A percentile compares a stretch with the other conserved stretches of the same genome.
These are phyloP conservation scores for Crotalus horridus DNA, from an alignment of 2,113 vertebrate genomes.

Conservation along the genomic window DNA sequence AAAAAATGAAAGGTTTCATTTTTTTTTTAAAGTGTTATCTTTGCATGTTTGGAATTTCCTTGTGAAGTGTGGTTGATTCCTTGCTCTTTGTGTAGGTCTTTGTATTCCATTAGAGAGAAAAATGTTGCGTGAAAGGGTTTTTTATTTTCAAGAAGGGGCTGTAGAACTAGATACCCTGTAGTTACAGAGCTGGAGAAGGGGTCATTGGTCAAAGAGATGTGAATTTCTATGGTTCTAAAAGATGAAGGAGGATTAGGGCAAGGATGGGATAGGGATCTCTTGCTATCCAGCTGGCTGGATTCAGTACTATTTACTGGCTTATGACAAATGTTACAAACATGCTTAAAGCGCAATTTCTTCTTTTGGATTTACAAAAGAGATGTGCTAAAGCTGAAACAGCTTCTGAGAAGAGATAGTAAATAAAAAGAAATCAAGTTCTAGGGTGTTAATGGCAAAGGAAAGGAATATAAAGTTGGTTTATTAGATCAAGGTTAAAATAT, in stretches of 20 bases:
- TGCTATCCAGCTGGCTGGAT: not conserved
- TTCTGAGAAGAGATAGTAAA: not conserved
- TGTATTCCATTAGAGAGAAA: not conserved
- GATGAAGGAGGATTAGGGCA: not conserved
- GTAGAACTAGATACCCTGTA: not conserved
- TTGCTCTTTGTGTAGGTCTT: constrained; percentile 7
- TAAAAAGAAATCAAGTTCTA: not conserved
- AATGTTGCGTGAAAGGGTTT: not conserved
- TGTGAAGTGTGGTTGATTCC: accelerated
- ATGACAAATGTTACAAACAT: constrained; percentile 2
- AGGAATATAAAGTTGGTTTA: not conserved
- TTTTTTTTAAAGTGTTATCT: not conserved
- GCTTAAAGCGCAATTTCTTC: not conserved
- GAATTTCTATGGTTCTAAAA: not conserved
- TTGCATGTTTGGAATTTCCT: not conserved
- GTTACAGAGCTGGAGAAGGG: accelerated
- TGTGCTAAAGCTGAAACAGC: not conserved
- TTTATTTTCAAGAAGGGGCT: not conserved
- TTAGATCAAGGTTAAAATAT: not conserved
- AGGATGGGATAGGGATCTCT: accelerated
- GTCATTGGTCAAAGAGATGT: not conserved
- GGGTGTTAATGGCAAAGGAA: not conserved
- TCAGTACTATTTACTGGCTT: not conserved
- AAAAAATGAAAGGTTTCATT: not conserved
- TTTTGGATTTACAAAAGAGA: not conserved